phyloP scores from a whole-genome alignment of 1,140 invertebrate genomes.

The Euglossa dilemma region DNA sequence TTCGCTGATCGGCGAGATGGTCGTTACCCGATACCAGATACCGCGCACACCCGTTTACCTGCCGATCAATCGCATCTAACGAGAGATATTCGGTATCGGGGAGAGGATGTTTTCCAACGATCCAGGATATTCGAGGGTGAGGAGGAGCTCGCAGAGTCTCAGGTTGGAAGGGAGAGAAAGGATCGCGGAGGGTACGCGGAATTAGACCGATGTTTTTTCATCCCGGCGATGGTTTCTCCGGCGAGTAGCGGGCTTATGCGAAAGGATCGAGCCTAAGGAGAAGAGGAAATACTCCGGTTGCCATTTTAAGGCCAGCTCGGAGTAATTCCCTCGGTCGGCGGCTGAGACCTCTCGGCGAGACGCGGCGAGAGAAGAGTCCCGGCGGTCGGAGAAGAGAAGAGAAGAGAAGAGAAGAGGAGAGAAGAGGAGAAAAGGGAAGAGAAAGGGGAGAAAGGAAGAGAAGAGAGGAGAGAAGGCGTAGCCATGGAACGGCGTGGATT shows the following conservation, averaged over 20 bases:
- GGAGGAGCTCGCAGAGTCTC: too few species aligned
- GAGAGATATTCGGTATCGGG: too few species aligned
- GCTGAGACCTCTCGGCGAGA: neutral
- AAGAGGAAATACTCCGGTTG: conserved; percentile 42
- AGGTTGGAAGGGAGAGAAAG: too few species aligned
- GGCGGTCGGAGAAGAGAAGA: neutral
- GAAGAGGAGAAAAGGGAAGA: neutral
- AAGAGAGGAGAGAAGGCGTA: conserved; percentile 21
- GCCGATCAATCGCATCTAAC: too few species aligned
- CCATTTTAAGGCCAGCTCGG: conserved; percentile 49
- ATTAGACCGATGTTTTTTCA: neutral
- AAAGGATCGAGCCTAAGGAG: neutral
- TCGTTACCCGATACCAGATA: neutral
- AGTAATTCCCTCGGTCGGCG: neutral
- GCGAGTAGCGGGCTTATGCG: neutral
- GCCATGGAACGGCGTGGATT: conserved; percentile 34
- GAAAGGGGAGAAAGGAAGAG: neutral
- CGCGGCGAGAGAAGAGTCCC: neutral
- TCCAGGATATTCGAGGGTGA: too few species aligned
- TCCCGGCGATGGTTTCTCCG: too few species aligned
- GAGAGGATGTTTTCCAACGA: too few species aligned
- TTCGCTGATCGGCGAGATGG: neutral
- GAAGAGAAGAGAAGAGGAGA: neutral
- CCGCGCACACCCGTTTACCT: conserved; percentile 14
- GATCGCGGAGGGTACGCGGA: too few species aligned